Conservation (phyloP, 2,797 vertebrate genomes). For the Leptatherina wallacei region DNA sequence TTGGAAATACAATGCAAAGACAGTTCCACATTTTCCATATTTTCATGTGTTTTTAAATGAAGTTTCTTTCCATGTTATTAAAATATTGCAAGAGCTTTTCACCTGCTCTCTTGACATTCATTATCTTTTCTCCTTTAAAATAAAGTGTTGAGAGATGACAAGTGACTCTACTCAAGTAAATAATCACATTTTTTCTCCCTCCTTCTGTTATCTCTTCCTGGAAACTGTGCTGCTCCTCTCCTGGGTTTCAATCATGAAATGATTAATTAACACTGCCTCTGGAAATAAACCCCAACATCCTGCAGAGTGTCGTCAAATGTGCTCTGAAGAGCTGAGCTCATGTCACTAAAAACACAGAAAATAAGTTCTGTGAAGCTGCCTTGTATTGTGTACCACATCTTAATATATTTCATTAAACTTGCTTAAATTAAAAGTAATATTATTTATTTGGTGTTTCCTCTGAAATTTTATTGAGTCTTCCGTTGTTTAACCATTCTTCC, state of each 20-base stretch:
- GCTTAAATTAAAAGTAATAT: neutral
- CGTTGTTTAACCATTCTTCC: neutral
- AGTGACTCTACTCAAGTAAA: constrained; percentile 1
- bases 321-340: neutral
- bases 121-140: too few relatives aligned
- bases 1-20: neutral
- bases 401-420: neutral
- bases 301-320: neutral
- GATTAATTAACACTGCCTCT: constrained; percentile 19
- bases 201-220: neutral
- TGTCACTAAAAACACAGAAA: constrained; percentile 1
- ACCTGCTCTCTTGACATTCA: constrained; percentile 15
- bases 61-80: neutral
- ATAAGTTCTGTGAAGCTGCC: neutral
- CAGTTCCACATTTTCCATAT: too few relatives aligned
- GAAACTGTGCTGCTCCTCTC: constrained; percentile 6
- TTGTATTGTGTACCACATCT: neutral
- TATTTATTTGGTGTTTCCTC: neutral
- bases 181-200: neutral
- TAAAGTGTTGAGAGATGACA: constrained; percentile 12
- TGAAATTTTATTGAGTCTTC: neutral
- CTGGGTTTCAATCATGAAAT: constrained; percentile 5
- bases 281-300: constrained; percentile 4
- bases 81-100: constrained; percentile 12
- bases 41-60: neutral